Conservation (phyloP, 2,113 vertebrate genomes). For the Sus scrofa region T2T-Sscrofa CM000824.6:206340001-206340500, state of each 20-base stretch:
- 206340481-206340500: not conserved
- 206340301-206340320: not conserved
- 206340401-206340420: not conserved
- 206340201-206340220: not conserved
- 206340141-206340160: not conserved
- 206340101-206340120: not conserved
- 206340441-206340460: not conserved
- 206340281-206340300: not conserved
- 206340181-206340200: not conserved
- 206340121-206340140: not conserved
- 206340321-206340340: not conserved
- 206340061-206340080: not conserved
- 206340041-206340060: not conserved
- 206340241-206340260: not conserved
- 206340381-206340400: not conserved
- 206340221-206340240: not conserved
- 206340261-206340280: not conserved
- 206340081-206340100: not conserved
- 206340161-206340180: not conserved
- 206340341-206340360: not conserved
- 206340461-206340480: not conserved
- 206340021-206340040: not conserved
- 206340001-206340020: accelerated
- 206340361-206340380: not conserved
- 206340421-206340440: not conserved